A percentile compares a stretch with the other conserved stretches of the same genome.
phyloP scores from a whole-genome alignment of 2,888 invertebrate genomes.

The Ecdyonurus torrentis region DNA sequence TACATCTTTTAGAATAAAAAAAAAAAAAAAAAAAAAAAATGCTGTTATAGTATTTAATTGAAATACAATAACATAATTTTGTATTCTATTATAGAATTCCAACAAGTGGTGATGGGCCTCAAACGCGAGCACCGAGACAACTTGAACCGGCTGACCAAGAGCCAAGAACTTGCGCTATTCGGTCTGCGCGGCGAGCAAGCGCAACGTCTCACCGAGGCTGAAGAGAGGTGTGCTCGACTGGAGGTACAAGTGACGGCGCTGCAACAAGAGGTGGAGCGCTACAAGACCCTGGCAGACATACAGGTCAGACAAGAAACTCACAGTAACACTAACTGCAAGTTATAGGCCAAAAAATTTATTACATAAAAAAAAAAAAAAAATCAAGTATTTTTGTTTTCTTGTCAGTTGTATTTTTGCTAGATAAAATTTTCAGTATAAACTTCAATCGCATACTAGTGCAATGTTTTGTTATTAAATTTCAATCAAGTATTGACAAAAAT shows the following conservation, averaged over 20 bases:
- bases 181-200: slow-evolving; percentile 25
- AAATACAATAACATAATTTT: neutral
- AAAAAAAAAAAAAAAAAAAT: too few species aligned
- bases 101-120: slow-evolving; percentile 24
- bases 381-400: neutral
- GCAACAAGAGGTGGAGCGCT: slow-evolving; percentile 38
- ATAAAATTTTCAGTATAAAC: neutral
- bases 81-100: slow-evolving; percentile 18
- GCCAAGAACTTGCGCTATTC: slow-evolving; percentile 21
- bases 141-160: slow-evolving; percentile 22
- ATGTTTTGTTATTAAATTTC: too few species aligned
- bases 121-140: slow-evolving; percentile 28
- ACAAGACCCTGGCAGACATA: slow-evolving; percentile 38
- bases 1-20: too few species aligned
- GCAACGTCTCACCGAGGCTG: slow-evolving; percentile 23
- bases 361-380: neutral
- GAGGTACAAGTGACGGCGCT: slow-evolving; percentile 23
- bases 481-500: too few species aligned
- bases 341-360: too few species aligned
- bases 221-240: slow-evolving; percentile 26
- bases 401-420: neutral
- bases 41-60: too few species aligned
- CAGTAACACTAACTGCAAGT: too few species aligned
- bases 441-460: too few species aligned
- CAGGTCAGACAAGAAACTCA: too few species aligned